Evolutionary conservation across 1,140 invertebrate species (phyloP).

Genomic region (Drosophila novamexicana): DNA sequence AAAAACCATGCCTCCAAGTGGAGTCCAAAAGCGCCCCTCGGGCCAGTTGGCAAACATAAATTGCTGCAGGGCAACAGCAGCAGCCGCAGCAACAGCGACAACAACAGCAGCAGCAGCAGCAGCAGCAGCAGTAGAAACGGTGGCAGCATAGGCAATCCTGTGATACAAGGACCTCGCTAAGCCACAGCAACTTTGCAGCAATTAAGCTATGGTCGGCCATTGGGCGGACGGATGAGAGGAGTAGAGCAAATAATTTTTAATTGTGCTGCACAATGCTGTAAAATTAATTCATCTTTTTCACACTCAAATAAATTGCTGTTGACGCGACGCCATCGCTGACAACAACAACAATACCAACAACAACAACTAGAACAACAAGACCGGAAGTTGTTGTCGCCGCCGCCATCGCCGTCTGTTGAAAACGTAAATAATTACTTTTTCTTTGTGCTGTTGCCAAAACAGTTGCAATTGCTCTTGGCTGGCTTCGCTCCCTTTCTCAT

Average conservation of each 20-base stretch:
- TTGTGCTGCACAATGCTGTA: conserved; percentile 83
- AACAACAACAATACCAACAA: conserved; percentile 27
- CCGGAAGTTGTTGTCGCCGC: conserved; percentile 52
- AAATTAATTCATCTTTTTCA: conserved; percentile 83
- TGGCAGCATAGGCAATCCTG: conserved; percentile 43
- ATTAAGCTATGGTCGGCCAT: conserved; percentile 75
- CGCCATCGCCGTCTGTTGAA: conserved; percentile 65
- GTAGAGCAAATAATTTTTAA: conserved; percentile 80
- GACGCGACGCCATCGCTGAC: conserved; percentile 70
- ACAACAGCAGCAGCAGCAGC: conserved; percentile 2
- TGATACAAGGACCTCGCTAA: conserved; percentile 68
- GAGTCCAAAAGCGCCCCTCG: conserved; percentile 55
- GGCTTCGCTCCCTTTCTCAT: conserved; percentile 10
- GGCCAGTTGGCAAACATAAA: conserved; percentile 70
- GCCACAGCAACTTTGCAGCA: conserved; percentile 82
- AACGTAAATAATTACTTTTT: conserved; percentile 83
- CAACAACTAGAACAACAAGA: conserved; percentile 42
- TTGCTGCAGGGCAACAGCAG: conserved; percentile 66
- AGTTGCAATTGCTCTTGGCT: conserved; percentile 65
- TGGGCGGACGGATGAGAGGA: conserved; percentile 35
- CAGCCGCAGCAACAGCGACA: conserved; percentile 13
- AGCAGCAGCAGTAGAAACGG: conserved; percentile 12
- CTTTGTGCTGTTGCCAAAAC: conserved; percentile 80
- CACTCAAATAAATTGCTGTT: conserved; percentile 82
- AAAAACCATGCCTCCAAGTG: conserved; percentile 49